These are phyloP conservation scores for Aplochiton taeniatus DNA, from an alignment of 2,797 vertebrate genomes.

Conservation along the genomic window DNA sequence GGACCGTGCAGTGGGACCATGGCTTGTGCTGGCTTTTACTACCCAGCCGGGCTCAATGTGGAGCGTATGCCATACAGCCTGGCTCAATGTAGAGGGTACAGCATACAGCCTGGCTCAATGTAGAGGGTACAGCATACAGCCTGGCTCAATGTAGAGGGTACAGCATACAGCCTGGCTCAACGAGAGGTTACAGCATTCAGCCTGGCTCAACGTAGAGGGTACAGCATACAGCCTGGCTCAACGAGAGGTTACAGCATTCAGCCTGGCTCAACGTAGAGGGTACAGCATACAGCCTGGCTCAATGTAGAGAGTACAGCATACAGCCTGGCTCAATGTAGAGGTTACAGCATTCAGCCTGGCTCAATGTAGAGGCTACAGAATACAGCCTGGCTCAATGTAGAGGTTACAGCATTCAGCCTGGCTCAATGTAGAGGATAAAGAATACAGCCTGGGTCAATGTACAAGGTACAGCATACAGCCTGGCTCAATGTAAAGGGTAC, in stretches of 20 bases:
- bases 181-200: background rate
- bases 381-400: constrained; percentile 22
- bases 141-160: constrained; percentile 15
- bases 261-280: constrained; percentile 16
- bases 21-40: constrained; percentile 20
- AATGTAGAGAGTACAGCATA: background rate
- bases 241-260: background rate
- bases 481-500: constrained; percentile 13
- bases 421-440: constrained; percentile 1
- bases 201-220: constrained; percentile 15
- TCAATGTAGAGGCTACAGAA: background rate
- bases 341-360: constrained; percentile 8
- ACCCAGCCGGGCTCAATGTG: too few species aligned
- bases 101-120: constrained; percentile 19
- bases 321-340: constrained; percentile 20
- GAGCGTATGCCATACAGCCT: too few species aligned
- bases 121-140: background rate
- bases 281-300: constrained; percentile 16
- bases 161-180: constrained; percentile 19
- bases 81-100: constrained; percentile 7
- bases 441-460: constrained; percentile 24
- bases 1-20: background rate
- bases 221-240: constrained; percentile 17
- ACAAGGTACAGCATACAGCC: background rate
- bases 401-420: constrained; percentile 3